Evolutionary conservation across 1,140 invertebrate species (phyloP).

Genomic region (Arctopsyche grandis): DNA sequence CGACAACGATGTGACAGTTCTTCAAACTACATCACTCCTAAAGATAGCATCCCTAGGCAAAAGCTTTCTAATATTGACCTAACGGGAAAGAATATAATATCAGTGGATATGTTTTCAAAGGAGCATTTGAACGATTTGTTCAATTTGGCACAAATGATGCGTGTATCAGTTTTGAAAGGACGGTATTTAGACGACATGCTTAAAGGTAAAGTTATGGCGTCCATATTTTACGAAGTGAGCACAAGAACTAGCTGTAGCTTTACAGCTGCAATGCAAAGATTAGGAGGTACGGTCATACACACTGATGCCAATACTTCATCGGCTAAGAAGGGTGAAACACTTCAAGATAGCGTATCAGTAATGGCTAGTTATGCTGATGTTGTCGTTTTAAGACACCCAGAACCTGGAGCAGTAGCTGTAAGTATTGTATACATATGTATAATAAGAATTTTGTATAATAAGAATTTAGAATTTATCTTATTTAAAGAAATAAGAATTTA

Average conservation of each 20-base stretch:
- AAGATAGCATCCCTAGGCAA: constrained; percentile 61
- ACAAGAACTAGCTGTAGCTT: constrained; percentile 97
- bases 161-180: constrained; percentile 84
- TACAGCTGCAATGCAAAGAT: constrained; percentile 92
- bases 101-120: constrained; percentile 88
- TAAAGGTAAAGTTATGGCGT: constrained; percentile 94
- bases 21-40: constrained; percentile 63
- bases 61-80: constrained; percentile 61
- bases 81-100: constrained; percentile 83
- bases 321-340: constrained; percentile 94
- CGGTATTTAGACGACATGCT: constrained; percentile 86
- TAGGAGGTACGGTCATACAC: constrained; percentile 91
- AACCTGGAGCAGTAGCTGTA: constrained; percentile 90
- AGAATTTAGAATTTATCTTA: neutral
- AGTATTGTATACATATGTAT: constrained; percentile 60
- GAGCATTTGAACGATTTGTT: constrained; percentile 94
- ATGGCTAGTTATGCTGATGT: constrained; percentile 92
- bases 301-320: constrained; percentile 92
- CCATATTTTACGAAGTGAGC: constrained; percentile 97
- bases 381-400: constrained; percentile 93
- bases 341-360: constrained; percentile 88
- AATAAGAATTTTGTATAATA: neutral
- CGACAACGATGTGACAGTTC: constrained; percentile 69
- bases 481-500: neutral
- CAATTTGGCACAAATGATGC: constrained; percentile 90